phyloP scores from a whole-genome alignment of 2,113 vertebrate species.

The Platysteira castanea region DNA sequence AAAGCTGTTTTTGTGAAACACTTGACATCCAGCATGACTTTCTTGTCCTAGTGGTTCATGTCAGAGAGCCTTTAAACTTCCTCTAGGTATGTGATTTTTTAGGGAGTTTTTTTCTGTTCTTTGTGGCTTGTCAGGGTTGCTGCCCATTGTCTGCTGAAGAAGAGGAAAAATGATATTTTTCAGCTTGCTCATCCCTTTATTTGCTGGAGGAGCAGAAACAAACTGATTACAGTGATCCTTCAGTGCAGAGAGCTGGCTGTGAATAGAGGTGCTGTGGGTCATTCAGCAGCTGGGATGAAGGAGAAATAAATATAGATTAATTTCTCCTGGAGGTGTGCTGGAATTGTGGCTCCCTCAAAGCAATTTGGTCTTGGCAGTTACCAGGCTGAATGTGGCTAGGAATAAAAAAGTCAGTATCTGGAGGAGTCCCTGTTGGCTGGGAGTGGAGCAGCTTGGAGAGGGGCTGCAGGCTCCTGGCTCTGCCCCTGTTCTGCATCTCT shows the following conservation, averaged over 20 bases:
- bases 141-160: not conserved
- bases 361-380: not conserved
- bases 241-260: not conserved
- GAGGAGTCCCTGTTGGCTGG: fast-evolving
- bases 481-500: not conserved
- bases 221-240: not conserved
- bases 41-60: not conserved
- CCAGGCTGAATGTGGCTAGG: not conserved
- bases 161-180: not conserved
- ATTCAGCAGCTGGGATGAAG: not conserved
- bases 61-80: not conserved
- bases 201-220: not conserved
- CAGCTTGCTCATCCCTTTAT: not conserved
- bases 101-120: not conserved
- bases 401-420: not conserved
- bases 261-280: not conserved
- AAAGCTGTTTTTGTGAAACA: not conserved
- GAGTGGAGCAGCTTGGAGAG: not conserved
- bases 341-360: not conserved
- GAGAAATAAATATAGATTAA: not conserved
- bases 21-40: not conserved
- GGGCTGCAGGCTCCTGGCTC: not conserved
- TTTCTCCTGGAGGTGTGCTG: not conserved
- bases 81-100: not conserved
- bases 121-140: not conserved